phyloP scores from a whole-genome alignment of 2,888 invertebrate genomes.

The Caenorhabditis imperialis region DNA sequence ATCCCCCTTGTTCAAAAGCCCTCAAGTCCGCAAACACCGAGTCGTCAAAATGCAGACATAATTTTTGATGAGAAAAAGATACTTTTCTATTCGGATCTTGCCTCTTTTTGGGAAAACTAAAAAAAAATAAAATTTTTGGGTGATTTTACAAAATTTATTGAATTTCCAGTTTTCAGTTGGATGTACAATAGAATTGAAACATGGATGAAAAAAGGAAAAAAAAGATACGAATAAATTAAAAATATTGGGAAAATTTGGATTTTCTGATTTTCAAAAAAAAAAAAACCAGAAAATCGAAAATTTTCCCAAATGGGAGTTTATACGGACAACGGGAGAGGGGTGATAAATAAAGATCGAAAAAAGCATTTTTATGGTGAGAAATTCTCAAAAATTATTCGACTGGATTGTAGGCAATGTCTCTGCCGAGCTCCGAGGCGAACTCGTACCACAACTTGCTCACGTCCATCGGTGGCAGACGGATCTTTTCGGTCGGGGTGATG shows the following conservation, averaged over 20 bases:
- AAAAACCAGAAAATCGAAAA: constrained; percentile 16
- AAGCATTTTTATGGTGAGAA: too few relatives aligned
- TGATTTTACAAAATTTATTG: too few relatives aligned
- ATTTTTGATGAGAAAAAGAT: too few relatives aligned
- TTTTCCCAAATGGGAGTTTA: constrained; percentile 1
- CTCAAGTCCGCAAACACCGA: too few relatives aligned
- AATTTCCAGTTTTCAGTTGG: too few relatives aligned
- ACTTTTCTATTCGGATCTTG: too few relatives aligned
- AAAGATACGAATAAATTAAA: neutral
- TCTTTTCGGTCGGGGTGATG: constrained; percentile 74
- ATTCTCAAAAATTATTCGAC: constrained; percentile 32
- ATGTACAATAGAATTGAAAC: too few relatives aligned
- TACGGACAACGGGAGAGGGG: neutral
- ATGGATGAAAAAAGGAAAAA: neutral
- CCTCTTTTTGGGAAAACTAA: neutral
- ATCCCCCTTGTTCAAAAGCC: too few relatives aligned
- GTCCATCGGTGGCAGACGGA: constrained; percentile 70
- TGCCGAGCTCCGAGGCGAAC: constrained; percentile 71
- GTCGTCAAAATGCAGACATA: too few relatives aligned
- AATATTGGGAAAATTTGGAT: constrained; percentile 18
- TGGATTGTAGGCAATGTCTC: constrained; percentile 73
- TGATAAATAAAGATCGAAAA: constrained; percentile 13
- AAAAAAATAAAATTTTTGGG: neutral
- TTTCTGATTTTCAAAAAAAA: constrained; percentile 22
- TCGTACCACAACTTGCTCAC: constrained; percentile 76